These are phyloP conservation scores for Montipora capricornis DNA, from an alignment of 64 coral and sea anemone species.

Conservation along the genomic window DNA sequence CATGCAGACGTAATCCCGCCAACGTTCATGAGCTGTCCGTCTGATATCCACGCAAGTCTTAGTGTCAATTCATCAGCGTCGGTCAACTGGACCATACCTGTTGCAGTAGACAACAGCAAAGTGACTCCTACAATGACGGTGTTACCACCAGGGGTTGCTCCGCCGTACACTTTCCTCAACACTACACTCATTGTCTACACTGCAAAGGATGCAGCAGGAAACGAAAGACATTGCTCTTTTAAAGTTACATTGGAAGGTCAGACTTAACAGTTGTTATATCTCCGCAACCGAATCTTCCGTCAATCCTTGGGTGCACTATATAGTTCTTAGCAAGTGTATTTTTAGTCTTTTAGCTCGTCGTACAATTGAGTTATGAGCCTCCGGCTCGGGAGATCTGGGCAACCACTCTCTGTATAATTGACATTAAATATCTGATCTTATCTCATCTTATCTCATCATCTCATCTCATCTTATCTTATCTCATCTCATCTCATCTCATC, in stretches of 20 bases:
- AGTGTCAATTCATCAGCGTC: neutral
- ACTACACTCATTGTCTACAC: constrained; percentile 53
- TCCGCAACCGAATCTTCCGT: too few species aligned
- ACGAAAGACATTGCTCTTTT: constrained; percentile 67
- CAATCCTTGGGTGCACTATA: too few species aligned
- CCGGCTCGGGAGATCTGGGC: too few species aligned
- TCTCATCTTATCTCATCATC: too few species aligned
- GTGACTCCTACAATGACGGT: neutral
- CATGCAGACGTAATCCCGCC: constrained; percentile 53
- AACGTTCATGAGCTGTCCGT: constrained; percentile 48
- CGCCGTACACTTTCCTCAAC: constrained; percentile 31
- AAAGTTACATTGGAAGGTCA: constrained; percentile 65
- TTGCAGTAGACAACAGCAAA: constrained; percentile 56
- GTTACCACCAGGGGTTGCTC: constrained; percentile 18
- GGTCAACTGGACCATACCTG: constrained; percentile 64
- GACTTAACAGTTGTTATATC: neutral
- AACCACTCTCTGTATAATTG: too few species aligned
- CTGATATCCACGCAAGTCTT: constrained; percentile 50
- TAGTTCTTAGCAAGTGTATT: too few species aligned
- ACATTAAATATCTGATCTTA: too few species aligned
- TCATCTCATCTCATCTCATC: too few species aligned
- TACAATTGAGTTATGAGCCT: too few species aligned
- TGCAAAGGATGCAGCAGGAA: constrained; percentile 59
- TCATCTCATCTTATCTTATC: too few species aligned
- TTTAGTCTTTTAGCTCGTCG: too few species aligned